These are phyloP conservation scores for Dryobates pubescens DNA, from an alignment of 2,797 vertebrate species.

Conservation along the genomic window DNA sequence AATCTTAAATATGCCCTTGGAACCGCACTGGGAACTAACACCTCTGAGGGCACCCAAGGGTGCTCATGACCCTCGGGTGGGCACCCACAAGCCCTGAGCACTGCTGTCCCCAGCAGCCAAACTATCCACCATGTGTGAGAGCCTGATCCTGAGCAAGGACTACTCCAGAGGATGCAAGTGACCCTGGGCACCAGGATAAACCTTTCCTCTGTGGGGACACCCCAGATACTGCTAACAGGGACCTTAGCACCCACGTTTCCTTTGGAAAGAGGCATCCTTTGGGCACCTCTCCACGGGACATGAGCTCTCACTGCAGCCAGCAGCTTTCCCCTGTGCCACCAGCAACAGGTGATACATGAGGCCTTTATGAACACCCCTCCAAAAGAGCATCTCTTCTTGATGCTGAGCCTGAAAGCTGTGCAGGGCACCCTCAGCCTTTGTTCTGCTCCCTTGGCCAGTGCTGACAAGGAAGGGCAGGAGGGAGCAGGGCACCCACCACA, in stretches of 20 bases:
- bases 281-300: not conserved
- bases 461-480: not conserved
- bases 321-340: rapidly evolving
- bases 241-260: not conserved
- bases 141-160: not conserved
- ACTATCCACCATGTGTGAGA: rapidly evolving
- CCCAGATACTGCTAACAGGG: rapidly evolving
- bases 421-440: not conserved
- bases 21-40: not conserved
- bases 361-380: not conserved
- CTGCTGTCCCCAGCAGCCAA: not conserved
- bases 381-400: not conserved
- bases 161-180: not conserved
- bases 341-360: not conserved
- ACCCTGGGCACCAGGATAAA: rapidly evolving
- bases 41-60: not conserved
- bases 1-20: not conserved
- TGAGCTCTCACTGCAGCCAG: rapidly evolving
- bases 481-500: no score
- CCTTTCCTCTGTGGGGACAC: rapidly evolving
- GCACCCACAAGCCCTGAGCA: not conserved
- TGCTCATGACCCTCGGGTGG: rapidly evolving
- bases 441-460: rapidly evolving
- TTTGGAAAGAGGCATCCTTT: no score
- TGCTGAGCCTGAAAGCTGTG: not conserved